phyloP scores from a whole-genome alignment of 2,888 invertebrate genomes.

The Pseudeuparius sepicola region DNA sequence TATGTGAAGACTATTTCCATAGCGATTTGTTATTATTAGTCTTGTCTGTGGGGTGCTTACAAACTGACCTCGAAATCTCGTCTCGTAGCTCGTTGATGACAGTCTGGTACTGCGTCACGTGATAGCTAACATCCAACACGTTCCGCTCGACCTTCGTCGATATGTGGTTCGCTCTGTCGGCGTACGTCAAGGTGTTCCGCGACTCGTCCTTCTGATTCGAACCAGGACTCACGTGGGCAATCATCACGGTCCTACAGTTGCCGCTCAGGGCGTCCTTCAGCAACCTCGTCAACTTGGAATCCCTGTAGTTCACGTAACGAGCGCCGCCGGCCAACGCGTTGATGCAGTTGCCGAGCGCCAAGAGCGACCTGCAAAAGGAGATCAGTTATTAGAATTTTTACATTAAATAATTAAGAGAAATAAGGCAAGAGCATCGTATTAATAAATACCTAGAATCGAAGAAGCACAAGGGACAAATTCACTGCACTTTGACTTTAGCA shows the following conservation, averaged over 20 bases:
- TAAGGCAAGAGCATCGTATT: too few relatives aligned
- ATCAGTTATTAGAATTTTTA: background rate
- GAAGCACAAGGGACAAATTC: too few relatives aligned
- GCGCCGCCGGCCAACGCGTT: constrained; percentile 71
- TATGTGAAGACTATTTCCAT: too few relatives aligned
- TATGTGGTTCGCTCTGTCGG: constrained; percentile 87
- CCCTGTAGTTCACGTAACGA: constrained; percentile 72
- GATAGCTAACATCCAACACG: constrained; percentile 47
- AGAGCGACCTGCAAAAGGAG: constrained; percentile 26
- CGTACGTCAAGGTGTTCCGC: constrained; percentile 87
- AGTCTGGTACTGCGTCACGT: constrained; percentile 74
- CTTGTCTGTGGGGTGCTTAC: too few relatives aligned
- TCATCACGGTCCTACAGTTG: constrained; percentile 93
- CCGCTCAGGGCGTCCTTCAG: constrained; percentile 77
- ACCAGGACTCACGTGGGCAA: constrained; percentile 88
- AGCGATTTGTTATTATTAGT: too few relatives aligned
- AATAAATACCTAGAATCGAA: too few relatives aligned
- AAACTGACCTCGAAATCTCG: constrained; percentile 62
- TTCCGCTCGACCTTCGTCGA: constrained; percentile 66
- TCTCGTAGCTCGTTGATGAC: constrained; percentile 74
- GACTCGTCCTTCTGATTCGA: constrained; percentile 75
- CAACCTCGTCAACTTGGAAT: constrained; percentile 87
- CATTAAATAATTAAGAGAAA: background rate
- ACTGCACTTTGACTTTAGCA: too few relatives aligned
- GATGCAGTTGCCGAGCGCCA: constrained; percentile 81